A percentile compares a stretch with the other conserved stretches of the same genome.
Evolutionary conservation across 2,113 vertebrate species (phyloP).

Genomic region (Arenaria interpres): DNA sequence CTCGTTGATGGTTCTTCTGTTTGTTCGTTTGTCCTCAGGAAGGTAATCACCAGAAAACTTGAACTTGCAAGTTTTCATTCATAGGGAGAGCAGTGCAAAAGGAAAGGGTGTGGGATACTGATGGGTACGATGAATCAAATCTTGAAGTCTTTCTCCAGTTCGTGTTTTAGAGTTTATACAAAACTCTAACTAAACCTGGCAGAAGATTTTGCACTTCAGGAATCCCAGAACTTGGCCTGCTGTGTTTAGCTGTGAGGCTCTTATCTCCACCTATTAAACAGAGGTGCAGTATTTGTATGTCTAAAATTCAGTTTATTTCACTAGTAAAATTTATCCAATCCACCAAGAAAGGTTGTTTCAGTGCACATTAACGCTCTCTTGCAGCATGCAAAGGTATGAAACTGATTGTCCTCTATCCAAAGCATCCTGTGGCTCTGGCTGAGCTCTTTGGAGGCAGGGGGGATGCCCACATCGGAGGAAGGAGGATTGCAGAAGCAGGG

Average conservation of each 20-base stretch:
- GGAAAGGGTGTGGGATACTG: neutral
- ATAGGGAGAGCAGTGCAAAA: neutral
- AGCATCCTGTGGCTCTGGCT: neutral
- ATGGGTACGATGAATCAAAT: neutral
- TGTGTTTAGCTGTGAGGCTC: neutral
- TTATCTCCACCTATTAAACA: neutral
- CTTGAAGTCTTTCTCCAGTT: neutral
- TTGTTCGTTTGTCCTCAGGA: neutral
- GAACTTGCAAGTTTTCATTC: neutral
- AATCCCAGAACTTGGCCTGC: neutral
- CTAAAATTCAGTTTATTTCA: neutral
- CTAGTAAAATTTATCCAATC: neutral
- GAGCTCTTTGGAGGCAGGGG: neutral
- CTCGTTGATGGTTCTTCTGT: neutral
- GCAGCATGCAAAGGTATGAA: neutral
- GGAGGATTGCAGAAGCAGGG: neutral
- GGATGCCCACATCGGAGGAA: neutral
- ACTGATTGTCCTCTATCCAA: neutral
- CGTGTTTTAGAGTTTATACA: neutral
- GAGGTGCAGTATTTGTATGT: neutral
- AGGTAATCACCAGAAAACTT: neutral
- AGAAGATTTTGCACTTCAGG: neutral
- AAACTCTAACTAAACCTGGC: neutral
- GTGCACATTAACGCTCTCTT: neutral
- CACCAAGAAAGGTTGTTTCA: neutral